Base-by-base conservation (phyloP, 2,888 invertebrate genomes). In the Tetragnatha montana region DNA sequence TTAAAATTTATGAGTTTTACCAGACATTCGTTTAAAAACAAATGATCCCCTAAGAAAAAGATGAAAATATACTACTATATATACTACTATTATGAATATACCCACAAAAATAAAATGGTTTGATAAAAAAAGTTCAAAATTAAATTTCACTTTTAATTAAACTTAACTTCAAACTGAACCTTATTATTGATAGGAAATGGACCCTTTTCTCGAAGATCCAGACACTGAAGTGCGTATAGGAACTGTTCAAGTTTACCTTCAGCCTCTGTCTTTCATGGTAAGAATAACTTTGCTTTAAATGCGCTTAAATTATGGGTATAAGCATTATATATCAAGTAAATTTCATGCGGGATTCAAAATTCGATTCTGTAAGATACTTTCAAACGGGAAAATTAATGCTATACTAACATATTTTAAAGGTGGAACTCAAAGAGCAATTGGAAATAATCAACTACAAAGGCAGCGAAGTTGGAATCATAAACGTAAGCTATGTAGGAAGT, bases 191-290 rank as follows among this genome's bases (percentile, higher is more conserved):
- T 4, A 94, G 94, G 94, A 94, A 22, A 93, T 94, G 82, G 95
- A 95, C 92, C 95, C 95, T 3, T 95, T 95, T 92, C 92, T 93
- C 76, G 95, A 95, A 92, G 94, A 94, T 83, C 93, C 93, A 12
- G 93, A 94, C 80, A 93, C 93, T 1, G 94, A 94, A 81, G 94
- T 94, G 69, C 93, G 94, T 90, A 93, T 95, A 88, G 95, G 95
- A n/a, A 94, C 93, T 69, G 94, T 93, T 2, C 94, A 94, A 91
- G 93, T 95, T 35, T 94, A 94, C 93, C 93, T 95, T 12, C 94
- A 94, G 91, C 94, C 94, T 19, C 91, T 95, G 35, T 94, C 95
- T 2, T 94, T 94, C 92, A 93, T 93, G 92, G 93, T 93, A 91
- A 87, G 51, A 22, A 21, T 10, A 60, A 22, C n/a, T 80, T 47